These are phyloP conservation scores for Microctenopoma lineatum DNA, from an alignment of 2,797 vertebrate species.

Conservation along the genomic window DNA sequence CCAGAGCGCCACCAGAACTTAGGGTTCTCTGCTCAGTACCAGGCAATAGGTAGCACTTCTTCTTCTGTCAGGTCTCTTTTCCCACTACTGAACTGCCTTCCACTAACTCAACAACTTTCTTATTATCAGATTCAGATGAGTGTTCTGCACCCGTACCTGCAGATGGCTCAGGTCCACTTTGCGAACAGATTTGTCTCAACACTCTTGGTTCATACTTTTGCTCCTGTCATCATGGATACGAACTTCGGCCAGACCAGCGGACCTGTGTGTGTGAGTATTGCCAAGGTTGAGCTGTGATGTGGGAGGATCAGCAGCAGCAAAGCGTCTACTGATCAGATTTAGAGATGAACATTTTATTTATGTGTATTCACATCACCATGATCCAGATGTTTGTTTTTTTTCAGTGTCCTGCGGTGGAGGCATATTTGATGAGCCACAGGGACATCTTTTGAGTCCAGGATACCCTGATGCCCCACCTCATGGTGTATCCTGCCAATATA, in stretches of 20 bases:
- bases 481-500: constrained; percentile 77
- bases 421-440: constrained; percentile 76
- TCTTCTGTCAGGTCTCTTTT: background rate
- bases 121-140: constrained; percentile 80
- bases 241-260: constrained; percentile 76
- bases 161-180: constrained; percentile 68
- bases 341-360: background rate
- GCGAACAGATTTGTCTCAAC: constrained; percentile 84
- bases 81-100: background rate
- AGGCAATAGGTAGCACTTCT: constrained; percentile 73
- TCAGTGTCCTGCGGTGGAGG: constrained; percentile 78
- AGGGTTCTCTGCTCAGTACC: constrained; percentile 80
- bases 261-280: constrained; percentile 78
- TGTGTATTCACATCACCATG: background rate
- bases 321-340: background rate
- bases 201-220: constrained; percentile 83
- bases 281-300: background rate
- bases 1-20: constrained; percentile 66
- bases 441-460: constrained; percentile 79
- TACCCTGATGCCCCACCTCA: constrained; percentile 69
- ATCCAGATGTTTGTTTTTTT: background rate
- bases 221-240: constrained; percentile 81
- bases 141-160: constrained; percentile 64
- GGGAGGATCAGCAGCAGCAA: no score
- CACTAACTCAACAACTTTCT: constrained; percentile 8